phyloP scores from a whole-genome alignment of 2,888 invertebrate genomes.

The Drosophila mimetica region DNA sequence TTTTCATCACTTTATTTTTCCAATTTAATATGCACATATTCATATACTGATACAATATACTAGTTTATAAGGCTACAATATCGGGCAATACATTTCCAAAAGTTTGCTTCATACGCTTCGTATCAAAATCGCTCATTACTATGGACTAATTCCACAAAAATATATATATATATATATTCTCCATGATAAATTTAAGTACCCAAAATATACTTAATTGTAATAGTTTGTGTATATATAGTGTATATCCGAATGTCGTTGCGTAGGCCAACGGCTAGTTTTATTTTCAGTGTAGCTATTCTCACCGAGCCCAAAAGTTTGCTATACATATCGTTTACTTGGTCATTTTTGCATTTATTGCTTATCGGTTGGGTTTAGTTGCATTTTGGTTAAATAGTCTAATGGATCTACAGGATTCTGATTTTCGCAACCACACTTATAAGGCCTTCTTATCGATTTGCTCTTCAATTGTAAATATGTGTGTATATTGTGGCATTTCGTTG shows the following conservation, averaged over 20 bases:
- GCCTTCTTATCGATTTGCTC: conserved; percentile 18
- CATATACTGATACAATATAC: conserved; percentile 17
- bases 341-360: conserved; percentile 37
- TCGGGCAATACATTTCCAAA: conserved; percentile 31
- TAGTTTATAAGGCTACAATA: conserved; percentile 23
- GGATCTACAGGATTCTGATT: not conserved
- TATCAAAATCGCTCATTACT: conserved; percentile 27
- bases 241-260: conserved; percentile 13
- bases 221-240: conserved; percentile 13
- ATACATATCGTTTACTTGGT: conserved; percentile 9
- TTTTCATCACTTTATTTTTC: conserved; percentile 31
- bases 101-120: conserved; percentile 12
- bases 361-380: conserved; percentile 37
- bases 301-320: conserved; percentile 29
- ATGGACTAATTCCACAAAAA: conserved; percentile 14
- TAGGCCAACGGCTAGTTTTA: not conserved
- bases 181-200: not conserved
- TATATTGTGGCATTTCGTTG: conserved; percentile 29
- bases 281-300: conserved; percentile 5
- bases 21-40: conserved; percentile 15
- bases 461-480: conserved; percentile 52
- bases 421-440: not conserved
- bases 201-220: conserved; percentile 7
- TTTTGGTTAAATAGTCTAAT: conserved; percentile 13
- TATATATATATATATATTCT: conserved; percentile 2